Evolutionary conservation across 2,113 vertebrate species (phyloP), one percentile per base, ranked within the genome.

Genomic region (Cygnus atratus): DNA sequence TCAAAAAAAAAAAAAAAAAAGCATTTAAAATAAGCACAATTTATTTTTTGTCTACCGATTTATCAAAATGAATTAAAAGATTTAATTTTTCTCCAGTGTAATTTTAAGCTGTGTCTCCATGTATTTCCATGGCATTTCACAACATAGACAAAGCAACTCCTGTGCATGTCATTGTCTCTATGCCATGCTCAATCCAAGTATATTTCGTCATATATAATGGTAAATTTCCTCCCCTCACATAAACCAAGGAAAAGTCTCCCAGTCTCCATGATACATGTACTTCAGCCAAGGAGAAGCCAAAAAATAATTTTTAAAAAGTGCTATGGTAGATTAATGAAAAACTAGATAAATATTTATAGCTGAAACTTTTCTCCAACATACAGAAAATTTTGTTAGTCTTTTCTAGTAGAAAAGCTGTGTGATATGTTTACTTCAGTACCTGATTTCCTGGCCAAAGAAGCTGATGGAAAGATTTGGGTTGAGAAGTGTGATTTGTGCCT

Each of bases 191-290:
- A 39, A 2, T 35, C 24, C 39, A 48, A 19, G 17, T 7, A n/a
- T 13, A 10, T 41, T 79, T 86, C 20, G 13, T 6, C 24, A 8
- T 48, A 12, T 39, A 2, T 7, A 22, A 43, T 1, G 14, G 4
- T 16, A 18, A 46, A 4, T 4, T 57, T 83, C 10, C 4, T 85
- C 15, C 15, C 3, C 11, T 73, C 10, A 15, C 1, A 1, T 0
- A 79, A 17, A 31, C 4, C 17, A 58, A 88, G 11, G 24, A 67
- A 39, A 52, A 31, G 25, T 37, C 62, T 61, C 11, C n/a, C 25
- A 7, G 3, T 9, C 13, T 50, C 25, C 3, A 17, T 39, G 22
- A 21, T 58, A 13, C 6, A 21, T 10, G 7, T 58, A 25, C 8
- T 61, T 74, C 25, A 86, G 28, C 17, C 25, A 72, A 75, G 21